These are phyloP conservation scores for Metalampra italica DNA, from an alignment of 2,888 invertebrate species.

Conservation along the genomic window DNA sequence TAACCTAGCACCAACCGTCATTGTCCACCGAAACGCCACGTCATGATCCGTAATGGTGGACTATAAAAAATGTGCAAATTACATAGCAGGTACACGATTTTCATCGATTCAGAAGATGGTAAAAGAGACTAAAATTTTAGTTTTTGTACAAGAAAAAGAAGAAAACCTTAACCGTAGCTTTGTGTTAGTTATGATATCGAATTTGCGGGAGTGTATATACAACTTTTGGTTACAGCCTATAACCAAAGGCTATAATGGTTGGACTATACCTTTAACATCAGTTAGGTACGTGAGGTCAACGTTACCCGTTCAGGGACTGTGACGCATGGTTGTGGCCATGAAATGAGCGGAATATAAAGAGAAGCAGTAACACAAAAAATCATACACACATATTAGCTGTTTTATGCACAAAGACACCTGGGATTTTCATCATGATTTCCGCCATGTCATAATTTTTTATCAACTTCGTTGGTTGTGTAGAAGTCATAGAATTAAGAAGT, in stretches of 20 bases:
- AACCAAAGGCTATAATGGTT: background rate
- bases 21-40: background rate
- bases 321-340: constrained; percentile 1
- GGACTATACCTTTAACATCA: background rate
- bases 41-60: background rate
- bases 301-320: background rate
- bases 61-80: no score
- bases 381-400: background rate
- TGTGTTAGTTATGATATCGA: no score
- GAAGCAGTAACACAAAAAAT: background rate
- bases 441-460: background rate
- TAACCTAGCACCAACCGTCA: background rate
- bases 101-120: no score
- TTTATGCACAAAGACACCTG: background rate
- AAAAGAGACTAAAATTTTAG: no score
- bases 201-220: no score
- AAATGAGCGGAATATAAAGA: background rate
- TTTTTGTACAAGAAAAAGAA: no score
- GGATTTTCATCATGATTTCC: constrained; percentile 1
- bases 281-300: background rate
- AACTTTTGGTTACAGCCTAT: no score
- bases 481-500: background rate
- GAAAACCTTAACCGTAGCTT: no score
- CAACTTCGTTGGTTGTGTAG: background rate
- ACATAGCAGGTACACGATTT: no score